Base-by-base conservation (phyloP, 2,797 vertebrate species). In the Typhlichthys subterraneus region DNA sequence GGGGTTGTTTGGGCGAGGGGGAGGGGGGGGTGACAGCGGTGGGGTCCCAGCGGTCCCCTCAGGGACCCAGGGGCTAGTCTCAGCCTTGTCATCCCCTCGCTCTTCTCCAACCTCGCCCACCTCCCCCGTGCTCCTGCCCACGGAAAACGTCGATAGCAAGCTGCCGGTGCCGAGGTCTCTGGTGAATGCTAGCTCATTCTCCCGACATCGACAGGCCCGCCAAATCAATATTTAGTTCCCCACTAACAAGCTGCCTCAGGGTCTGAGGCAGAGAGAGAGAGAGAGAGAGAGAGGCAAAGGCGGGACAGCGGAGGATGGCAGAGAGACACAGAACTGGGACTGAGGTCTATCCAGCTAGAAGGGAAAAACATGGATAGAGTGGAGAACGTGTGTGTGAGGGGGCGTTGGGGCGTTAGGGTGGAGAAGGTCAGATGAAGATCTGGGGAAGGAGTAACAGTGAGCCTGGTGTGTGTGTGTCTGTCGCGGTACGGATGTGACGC, bases 201-300 rank as follows among this genome's bases (percentile, higher is more conserved):
- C 95, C 94, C 95, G 94, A 95, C 96, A 99, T 98, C 95, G 96
- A 98, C 97, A 98, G 96, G 95, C 96, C 90, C 95, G 95, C 96
- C 96, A 95, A 97, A 99, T 99, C 97, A 98, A 98, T 99, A 99
- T 97, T 98, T 96, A 97, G 96, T 98, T 98, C 96, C 96, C 96
- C 96, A 98, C 96, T 98, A 99, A 99, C 97, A 98, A 98, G 97
- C 97, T 96, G 95, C 96, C 96, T 97, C 94, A 90, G 95, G 96
- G 96, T 98, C 96, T 97, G 94, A 95, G 95, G 93, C 38, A 92
- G 92, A 91, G 93, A 88, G 92, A 92, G 93, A 93, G 61, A 92
- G 94, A 92, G 93, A 94, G 92, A 93, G 59, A 93, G 93, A 61
- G 92, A 90, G 91, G 93, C 93, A 57, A 93, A 95, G 94, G 94